These are phyloP conservation scores for Drosophila cyrtoloma DNA, from an alignment of 2,888 invertebrate species.

Conservation along the genomic window DNA sequence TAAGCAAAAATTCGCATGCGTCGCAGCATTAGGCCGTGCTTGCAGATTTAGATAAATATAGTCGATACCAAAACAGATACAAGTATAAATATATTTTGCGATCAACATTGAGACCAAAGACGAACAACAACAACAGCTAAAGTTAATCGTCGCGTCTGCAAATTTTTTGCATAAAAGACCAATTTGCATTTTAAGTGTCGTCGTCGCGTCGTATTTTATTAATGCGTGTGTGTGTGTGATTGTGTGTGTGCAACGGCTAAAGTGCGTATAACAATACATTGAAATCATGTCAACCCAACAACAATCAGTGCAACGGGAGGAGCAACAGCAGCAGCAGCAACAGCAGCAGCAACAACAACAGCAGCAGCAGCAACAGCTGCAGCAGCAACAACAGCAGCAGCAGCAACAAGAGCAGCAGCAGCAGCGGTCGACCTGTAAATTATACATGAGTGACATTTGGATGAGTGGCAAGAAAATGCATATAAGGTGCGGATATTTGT, in stretches of 20 bases:
- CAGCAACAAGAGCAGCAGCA: slow-evolving; percentile 11
- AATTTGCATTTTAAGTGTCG: slow-evolving; percentile 50
- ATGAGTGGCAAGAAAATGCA: slow-evolving; percentile 36
- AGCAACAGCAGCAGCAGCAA: slow-evolving; percentile 32
- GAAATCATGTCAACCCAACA: slow-evolving; percentile 42
- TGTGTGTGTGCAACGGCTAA: slow-evolving; percentile 13
- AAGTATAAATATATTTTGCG: slow-evolving; percentile 22
- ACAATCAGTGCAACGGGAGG: slow-evolving; percentile 10
- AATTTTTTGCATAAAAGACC: slow-evolving; percentile 36
- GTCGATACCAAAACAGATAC: slow-evolving; percentile 22
- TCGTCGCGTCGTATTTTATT: slow-evolving; percentile 13
- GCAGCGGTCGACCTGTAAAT: slow-evolving; percentile 29
- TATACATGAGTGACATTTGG: slow-evolving; percentile 27
- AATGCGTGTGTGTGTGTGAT: slow-evolving; percentile 17
- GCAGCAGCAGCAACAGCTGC: slow-evolving; percentile 26
- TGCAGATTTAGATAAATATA: slow-evolving; percentile 38
- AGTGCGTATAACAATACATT: slow-evolving; percentile 51
- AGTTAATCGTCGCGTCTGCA: slow-evolving; percentile 44
- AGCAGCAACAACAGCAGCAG: slow-evolving; percentile 31
- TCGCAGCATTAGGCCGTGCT: slow-evolving; percentile 31
- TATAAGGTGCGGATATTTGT: slow-evolving; percentile 58
- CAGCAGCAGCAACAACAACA: background rate
- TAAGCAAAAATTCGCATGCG: slow-evolving; percentile 56
- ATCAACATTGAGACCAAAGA: slow-evolving; percentile 25
- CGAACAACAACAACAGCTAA: slow-evolving; percentile 15